Evolutionary conservation across 1,140 invertebrate genomes (phyloP).

Genomic region (Liolophura sinensis): DNA sequence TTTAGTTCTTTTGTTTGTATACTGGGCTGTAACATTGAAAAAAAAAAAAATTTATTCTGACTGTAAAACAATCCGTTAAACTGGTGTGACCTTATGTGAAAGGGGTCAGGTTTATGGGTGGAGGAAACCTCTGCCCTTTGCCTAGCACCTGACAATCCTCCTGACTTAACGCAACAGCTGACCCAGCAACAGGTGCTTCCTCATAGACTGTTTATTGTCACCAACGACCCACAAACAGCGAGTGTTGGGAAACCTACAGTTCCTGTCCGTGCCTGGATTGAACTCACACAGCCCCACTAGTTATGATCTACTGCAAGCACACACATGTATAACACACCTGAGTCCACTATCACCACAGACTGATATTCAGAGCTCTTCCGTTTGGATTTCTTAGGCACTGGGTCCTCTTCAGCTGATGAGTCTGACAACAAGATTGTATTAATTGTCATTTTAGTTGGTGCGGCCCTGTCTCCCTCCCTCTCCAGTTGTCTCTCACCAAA

Average conservation of each 20-base stretch:
- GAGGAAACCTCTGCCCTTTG: too few relatives aligned
- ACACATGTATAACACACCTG: slow-evolving; percentile 26
- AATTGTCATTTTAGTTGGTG: neutral
- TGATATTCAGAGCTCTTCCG: slow-evolving; percentile 30
- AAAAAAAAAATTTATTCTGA: too few relatives aligned
- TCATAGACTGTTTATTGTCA: neutral
- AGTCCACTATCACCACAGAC: slow-evolving; percentile 27
- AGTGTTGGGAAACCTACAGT: too few relatives aligned
- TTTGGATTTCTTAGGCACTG: slow-evolving; percentile 25
- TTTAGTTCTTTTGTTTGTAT: too few relatives aligned
- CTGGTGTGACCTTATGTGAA: too few relatives aligned
- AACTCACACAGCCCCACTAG: neutral
- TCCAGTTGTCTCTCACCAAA: too few relatives aligned
- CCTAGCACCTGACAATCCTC: too few relatives aligned
- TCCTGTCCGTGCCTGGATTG: neutral
- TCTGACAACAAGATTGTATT: slow-evolving; percentile 21
- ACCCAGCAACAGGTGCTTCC: slow-evolving; percentile 4
- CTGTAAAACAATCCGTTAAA: too few relatives aligned
- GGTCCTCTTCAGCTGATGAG: slow-evolving; percentile 39
- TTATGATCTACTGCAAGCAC: neutral
- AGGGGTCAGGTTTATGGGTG: too few relatives aligned
- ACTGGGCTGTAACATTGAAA: too few relatives aligned
- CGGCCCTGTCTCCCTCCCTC: too few relatives aligned
- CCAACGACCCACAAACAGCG: neutral
- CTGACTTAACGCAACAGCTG: slow-evolving; percentile 1